Percentiles rank a stretch among this genome's conserved stretches.
Evolutionary conservation across 2,797 vertebrate species (phyloP).

Genomic region (Prunella strophiata): DNA sequence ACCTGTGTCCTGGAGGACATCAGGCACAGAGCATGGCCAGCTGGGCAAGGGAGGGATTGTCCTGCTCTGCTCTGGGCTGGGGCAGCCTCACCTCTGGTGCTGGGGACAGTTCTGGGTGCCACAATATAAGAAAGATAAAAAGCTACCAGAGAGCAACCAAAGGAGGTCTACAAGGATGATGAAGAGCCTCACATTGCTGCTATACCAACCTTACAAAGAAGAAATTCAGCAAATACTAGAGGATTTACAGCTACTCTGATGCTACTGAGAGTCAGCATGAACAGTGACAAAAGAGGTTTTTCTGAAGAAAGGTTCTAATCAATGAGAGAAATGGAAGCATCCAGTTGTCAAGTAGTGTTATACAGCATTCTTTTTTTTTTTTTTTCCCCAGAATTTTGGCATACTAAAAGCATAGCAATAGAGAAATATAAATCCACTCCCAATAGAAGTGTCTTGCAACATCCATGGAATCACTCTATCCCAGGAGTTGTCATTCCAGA

Average conservation of each 20-base stretch:
- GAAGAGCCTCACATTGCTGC: neutral
- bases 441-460: neutral
- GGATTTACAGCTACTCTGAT: neutral
- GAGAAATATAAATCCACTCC: neutral
- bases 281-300: neutral
- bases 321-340: neutral
- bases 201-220: neutral
- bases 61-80: neutral
- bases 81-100: accelerated
- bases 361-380: neutral
- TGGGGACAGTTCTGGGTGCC: accelerated
- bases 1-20: accelerated
- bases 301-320: neutral
- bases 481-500: neutral
- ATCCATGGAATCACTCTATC: neutral
- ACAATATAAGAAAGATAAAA: neutral
- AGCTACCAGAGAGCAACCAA: neutral
- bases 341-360: neutral
- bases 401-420: neutral
- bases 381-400: neutral
- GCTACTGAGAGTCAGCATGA: neutral
- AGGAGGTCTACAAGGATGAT: neutral
- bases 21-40: accelerated
- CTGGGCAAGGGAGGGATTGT: accelerated
- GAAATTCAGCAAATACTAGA: neutral